Evolutionary conservation across 2,888 invertebrate species (phyloP).

Genomic region (Ferrisia virgata): DNA sequence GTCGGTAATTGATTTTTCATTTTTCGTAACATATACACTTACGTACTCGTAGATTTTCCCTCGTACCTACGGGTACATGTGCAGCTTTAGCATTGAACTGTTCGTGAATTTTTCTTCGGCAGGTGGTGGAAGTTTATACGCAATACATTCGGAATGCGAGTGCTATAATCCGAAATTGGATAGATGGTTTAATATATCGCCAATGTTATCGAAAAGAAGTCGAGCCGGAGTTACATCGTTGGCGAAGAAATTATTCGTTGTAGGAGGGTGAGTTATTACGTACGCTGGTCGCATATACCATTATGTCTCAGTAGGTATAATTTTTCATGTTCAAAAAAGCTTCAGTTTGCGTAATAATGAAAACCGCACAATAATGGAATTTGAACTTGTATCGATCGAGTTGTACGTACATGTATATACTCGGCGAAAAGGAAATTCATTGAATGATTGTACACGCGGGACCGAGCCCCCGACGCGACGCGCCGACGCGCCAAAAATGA

Average conservation of each 20-base stretch:
- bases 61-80: neutral
- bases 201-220: constrained; percentile 64
- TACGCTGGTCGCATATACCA: too few relatives aligned
- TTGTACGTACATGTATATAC: too few relatives aligned
- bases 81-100: too few relatives aligned
- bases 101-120: constrained; percentile 26
- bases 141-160: constrained; percentile 70
- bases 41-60: neutral
- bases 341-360: neutral
- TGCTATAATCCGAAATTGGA: constrained; percentile 66
- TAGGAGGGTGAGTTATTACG: constrained; percentile 62
- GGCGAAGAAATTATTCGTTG: constrained; percentile 63
- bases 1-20: constrained; percentile 53
- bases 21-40: neutral
- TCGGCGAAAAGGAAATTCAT: neutral
- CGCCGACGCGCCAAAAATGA: constrained; percentile 19
- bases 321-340: neutral
- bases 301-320: too few relatives aligned
- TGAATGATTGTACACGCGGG: neutral
- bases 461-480: neutral
- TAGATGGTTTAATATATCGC: constrained; percentile 63
- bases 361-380: neutral
- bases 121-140: constrained; percentile 68
- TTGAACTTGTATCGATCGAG: neutral
- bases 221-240: constrained; percentile 65